Percentiles rank a stretch among this genome's conserved stretches.
Evolutionary conservation across 2,797 vertebrate species (phyloP).

Genomic region (Aldrovandia affinis): DNA sequence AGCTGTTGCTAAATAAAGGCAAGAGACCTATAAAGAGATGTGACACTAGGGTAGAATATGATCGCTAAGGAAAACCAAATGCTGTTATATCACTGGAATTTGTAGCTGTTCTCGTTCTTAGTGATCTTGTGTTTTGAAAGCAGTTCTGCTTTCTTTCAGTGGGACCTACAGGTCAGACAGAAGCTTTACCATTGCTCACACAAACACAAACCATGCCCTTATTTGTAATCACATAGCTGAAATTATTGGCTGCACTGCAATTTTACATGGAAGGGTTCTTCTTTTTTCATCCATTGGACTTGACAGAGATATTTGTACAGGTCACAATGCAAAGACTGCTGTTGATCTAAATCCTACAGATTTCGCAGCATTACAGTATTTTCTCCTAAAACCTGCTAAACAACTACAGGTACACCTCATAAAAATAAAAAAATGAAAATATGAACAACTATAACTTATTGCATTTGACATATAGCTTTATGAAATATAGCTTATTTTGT

Average conservation of each 20-base stretch:
- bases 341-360: no score
- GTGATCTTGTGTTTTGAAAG: conserved; percentile 17
- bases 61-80: neutral
- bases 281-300: neutral
- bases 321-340: no score
- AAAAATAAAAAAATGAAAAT: no score
- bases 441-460: no score
- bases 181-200: conserved; percentile 37
- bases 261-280: neutral
- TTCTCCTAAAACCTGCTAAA: no score
- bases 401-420: no score
- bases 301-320: neutral
- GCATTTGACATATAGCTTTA: no score
- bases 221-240: conserved; percentile 38
- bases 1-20: neutral
- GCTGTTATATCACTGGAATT: neutral
- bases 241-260: conserved; percentile 13
- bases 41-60: neutral
- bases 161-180: conserved; percentile 31
- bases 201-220: conserved; percentile 32
- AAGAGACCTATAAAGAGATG: neutral
- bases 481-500: neutral
- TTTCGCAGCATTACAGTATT: no score
- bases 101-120: conserved; percentile 15
- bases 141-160: conserved; percentile 53